Conservation (phyloP, 1,140 invertebrate species). For the Homalodisca vitripennis region DNA sequence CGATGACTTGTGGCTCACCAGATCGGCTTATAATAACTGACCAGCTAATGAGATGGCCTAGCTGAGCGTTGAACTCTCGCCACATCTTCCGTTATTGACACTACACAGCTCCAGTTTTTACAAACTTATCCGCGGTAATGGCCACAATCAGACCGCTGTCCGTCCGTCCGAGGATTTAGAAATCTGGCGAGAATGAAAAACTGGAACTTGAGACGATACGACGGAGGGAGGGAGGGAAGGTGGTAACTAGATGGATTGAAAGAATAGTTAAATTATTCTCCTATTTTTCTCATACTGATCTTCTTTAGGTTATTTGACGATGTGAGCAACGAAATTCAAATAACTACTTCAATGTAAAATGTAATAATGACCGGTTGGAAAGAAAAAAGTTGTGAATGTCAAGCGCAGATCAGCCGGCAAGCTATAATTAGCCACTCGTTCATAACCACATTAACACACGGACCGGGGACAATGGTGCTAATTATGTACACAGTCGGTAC, state of each 20-base stretch:
- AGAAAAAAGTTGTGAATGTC: too few species aligned
- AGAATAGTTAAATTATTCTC: too few species aligned
- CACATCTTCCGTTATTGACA: constrained; percentile 13
- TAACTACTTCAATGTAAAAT: too few species aligned
- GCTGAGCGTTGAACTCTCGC: neutral
- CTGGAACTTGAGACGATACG: too few species aligned
- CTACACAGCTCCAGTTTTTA: neutral
- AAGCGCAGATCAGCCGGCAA: neutral
- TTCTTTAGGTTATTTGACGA: too few species aligned
- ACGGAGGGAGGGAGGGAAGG: too few species aligned
- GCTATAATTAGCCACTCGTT: neutral
- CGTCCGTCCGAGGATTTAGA: neutral
- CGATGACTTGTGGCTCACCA: neutral
- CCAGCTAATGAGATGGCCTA: neutral
- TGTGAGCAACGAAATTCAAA: too few species aligned
- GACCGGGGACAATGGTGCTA: neutral
- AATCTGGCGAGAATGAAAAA: too few species aligned
- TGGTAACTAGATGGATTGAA: too few species aligned
- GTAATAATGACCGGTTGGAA: too few species aligned
- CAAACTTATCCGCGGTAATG: neutral
- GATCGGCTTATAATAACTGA: neutral
- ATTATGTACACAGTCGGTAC: neutral
- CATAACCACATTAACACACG: constrained; percentile 9
- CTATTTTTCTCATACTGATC: too few species aligned
- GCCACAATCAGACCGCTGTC: neutral